Percentiles rank a stretch among this genome's conserved stretches.
phyloP scores from a whole-genome alignment of 2,888 invertebrate genomes.

The Argyresthia goedartella region DNA sequence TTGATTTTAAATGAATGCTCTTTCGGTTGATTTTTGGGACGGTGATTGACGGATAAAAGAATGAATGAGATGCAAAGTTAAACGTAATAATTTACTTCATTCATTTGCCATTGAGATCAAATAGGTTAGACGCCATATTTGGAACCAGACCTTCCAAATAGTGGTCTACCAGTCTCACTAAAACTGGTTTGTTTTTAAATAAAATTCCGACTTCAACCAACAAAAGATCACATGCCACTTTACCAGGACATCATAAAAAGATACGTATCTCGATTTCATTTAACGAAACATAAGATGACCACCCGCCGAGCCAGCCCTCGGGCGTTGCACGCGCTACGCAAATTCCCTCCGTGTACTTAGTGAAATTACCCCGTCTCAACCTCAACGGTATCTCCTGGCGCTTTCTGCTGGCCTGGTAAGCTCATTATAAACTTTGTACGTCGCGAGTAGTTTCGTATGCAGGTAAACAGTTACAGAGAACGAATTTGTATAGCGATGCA shows the following conservation, averaged over 20 bases:
- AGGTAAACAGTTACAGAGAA: not conserved
- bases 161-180: too few species aligned
- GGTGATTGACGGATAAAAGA: too few species aligned
- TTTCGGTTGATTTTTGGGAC: too few species aligned
- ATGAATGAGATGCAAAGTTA: too few species aligned
- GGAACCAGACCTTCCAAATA: too few species aligned
- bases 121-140: too few species aligned
- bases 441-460: not conserved
- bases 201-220: too few species aligned
- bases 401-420: constrained; percentile 27
- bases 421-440: not conserved
- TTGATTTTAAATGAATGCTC: not conserved
- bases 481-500: not conserved
- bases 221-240: too few species aligned
- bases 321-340: constrained; percentile 50
- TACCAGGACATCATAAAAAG: constrained; percentile 3
- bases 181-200: too few species aligned
- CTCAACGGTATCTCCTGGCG: constrained; percentile 35
- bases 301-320: constrained; percentile 47
- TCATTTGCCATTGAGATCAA: too few species aligned
- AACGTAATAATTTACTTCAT: too few species aligned
- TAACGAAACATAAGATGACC: constrained; percentile 21
- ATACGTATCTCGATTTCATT: constrained; percentile 4
- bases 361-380: constrained; percentile 19
- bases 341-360: constrained; percentile 17